Conservation (phyloP, 2,888 invertebrate species). For the Thecophora atra region DNA sequence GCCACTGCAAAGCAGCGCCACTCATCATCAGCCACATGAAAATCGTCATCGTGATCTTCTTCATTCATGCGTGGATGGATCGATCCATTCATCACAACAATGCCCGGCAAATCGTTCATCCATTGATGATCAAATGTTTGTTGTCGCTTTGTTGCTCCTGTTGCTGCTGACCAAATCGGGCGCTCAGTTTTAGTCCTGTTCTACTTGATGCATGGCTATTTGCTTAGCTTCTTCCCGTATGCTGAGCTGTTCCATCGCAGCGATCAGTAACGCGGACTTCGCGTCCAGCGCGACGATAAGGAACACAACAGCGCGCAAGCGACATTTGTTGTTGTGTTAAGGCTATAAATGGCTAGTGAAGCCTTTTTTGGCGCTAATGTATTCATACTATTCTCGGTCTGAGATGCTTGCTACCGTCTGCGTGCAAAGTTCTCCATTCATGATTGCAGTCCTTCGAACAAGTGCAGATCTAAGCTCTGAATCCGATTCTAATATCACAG, state of each 20-base stretch:
- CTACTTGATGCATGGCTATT: constrained; percentile 32
- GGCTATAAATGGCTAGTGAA: constrained; percentile 46
- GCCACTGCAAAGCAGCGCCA: constrained; percentile 32
- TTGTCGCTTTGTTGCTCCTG: constrained; percentile 15
- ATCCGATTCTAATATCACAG: no score
- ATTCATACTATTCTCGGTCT: constrained; percentile 14
- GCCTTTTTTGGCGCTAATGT: constrained; percentile 55
- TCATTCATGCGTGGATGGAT: constrained; percentile 31
- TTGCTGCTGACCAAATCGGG: constrained; percentile 33
- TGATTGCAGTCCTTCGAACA: no score
- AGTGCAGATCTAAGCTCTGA: no score
- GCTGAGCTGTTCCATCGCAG: constrained; percentile 32
- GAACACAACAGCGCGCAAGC: background rate
- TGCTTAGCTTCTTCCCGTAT: constrained; percentile 30
- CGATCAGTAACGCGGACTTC: constrained; percentile 31
- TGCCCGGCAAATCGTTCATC: constrained; percentile 10
- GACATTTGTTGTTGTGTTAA: constrained; percentile 9
- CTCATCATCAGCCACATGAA: constrained; percentile 29
- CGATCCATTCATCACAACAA: constrained; percentile 23
- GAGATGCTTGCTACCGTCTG: background rate
- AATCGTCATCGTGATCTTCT: constrained; percentile 6
- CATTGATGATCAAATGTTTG: constrained; percentile 26
- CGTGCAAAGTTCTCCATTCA: no score
- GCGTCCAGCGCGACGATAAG: background rate
- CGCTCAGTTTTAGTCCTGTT: constrained; percentile 18